Conservation (phyloP, 1,140 invertebrate genomes). For the Rhyzopertha dominica region DNA sequence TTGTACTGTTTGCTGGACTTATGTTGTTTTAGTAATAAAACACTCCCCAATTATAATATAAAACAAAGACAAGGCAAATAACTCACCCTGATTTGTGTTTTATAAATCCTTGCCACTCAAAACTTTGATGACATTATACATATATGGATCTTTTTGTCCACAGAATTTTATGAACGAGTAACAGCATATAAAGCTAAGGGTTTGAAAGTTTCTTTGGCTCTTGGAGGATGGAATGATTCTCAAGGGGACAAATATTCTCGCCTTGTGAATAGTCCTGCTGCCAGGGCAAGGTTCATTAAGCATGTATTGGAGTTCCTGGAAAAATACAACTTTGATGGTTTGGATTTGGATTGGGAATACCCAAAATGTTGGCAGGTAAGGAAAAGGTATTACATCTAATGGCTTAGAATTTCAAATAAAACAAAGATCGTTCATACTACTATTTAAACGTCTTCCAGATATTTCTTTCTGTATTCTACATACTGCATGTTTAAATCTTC, state of each 20-base stretch:
- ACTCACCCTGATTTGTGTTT: too few species aligned
- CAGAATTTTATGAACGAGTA: constrained; percentile 81
- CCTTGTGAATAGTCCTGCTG: constrained; percentile 67
- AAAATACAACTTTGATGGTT: constrained; percentile 79
- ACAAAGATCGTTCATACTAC: too few species aligned
- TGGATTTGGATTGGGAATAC: constrained; percentile 90
- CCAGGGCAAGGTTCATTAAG: constrained; percentile 65
- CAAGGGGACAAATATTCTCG: constrained; percentile 79
- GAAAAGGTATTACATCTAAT: constrained; percentile 4
- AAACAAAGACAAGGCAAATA: not conserved
- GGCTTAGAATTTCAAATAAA: too few species aligned
- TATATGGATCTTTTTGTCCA: constrained; percentile 13
- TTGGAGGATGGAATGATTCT: constrained; percentile 90
- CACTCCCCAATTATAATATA: not conserved
- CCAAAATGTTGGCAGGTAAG: constrained; percentile 84
- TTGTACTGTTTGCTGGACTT: too few species aligned
- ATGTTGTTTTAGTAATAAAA: too few species aligned
- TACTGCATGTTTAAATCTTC: constrained; percentile 6
- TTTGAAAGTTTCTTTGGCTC: constrained; percentile 73
- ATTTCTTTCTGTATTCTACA: too few species aligned
- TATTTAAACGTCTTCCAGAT: too few species aligned
- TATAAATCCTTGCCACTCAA: too few species aligned
- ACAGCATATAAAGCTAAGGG: constrained; percentile 72
- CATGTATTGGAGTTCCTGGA: constrained; percentile 72
- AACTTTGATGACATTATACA: too few species aligned